Conservation (phyloP, 2,888 invertebrate species). For the Osedax frankpressi region DNA sequence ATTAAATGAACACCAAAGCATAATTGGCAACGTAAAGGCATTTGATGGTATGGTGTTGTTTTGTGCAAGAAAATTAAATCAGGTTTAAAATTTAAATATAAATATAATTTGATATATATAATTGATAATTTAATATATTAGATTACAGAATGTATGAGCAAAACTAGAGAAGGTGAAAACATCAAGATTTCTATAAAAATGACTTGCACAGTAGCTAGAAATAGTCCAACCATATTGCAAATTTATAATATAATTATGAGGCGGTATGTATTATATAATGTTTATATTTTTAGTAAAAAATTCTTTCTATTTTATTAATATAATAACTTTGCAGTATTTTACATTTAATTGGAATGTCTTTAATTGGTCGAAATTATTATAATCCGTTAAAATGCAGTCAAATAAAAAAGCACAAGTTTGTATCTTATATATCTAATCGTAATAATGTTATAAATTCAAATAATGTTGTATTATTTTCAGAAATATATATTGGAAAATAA, state of each 20-base stretch:
- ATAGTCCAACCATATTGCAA: background rate
- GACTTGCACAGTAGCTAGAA: background rate
- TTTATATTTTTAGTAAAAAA: background rate
- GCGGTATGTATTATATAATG: background rate
- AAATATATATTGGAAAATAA: no score
- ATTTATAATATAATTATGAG: background rate
- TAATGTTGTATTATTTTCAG: no score
- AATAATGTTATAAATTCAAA: no score
- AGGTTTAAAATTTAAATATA: background rate
- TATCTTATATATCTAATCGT: no score
- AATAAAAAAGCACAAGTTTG: background rate
- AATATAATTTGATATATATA: background rate
- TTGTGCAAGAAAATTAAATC: conserved; percentile 27
- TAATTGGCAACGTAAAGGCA: conserved; percentile 33
- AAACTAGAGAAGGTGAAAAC: background rate
- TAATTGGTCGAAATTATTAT: background rate
- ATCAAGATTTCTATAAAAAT: background rate
- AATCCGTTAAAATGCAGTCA: background rate
- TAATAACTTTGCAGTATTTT: background rate
- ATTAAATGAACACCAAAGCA: conserved; percentile 32
- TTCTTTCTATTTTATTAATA: background rate
- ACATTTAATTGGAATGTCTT: background rate
- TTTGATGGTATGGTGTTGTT: conserved; percentile 44
- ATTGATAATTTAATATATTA: background rate
- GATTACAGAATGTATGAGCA: background rate